These are phyloP conservation scores for Pandemis heparana DNA, from an alignment of 2,888 invertebrate species.

Conservation along the genomic window DNA sequence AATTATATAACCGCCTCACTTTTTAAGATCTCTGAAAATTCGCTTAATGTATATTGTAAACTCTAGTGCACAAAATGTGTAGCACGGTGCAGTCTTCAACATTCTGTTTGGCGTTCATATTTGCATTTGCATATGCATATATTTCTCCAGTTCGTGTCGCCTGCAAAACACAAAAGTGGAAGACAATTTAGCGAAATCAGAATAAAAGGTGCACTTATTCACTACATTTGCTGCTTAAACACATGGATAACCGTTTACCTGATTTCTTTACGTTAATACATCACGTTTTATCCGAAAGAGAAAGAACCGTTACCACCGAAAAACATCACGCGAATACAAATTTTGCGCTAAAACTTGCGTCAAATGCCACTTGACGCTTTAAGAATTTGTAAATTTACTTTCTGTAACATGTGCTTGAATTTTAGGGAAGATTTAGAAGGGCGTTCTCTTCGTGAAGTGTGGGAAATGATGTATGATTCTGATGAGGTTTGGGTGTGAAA, in stretches of 20 bases:
- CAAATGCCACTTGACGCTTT: conserved; percentile 5
- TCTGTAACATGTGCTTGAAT: conserved; percentile 23
- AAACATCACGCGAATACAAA: neutral
- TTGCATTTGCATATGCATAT: conserved; percentile 12
- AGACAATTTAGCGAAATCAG: conserved; percentile 32
- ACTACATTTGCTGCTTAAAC: conserved; percentile 27
- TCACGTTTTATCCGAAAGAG: conserved; percentile 14
- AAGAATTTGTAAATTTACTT: conserved; percentile 8
- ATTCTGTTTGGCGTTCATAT: conserved; percentile 29
- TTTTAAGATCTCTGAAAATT: too few species aligned
- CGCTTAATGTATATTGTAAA: neutral
- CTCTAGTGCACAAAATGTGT: conserved; percentile 17
- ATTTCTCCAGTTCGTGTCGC: conserved; percentile 23
- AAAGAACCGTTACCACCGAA: neutral
- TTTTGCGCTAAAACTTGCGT: neutral
- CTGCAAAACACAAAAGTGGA: conserved; percentile 19
- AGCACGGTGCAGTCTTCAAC: conserved; percentile 29
- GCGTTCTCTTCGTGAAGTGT: conserved; percentile 9
- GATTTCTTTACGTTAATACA: conserved; percentile 18
- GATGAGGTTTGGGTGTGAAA: conserved; percentile 38
- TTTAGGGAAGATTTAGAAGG: conserved; percentile 19
- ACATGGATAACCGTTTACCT: conserved; percentile 11
- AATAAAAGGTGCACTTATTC: conserved; percentile 32
- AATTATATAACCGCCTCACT: too few species aligned
- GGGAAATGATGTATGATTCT: conserved; percentile 38